Conservation (phyloP, 2,113 vertebrate genomes). For the Propithecus coquereli region DNA sequence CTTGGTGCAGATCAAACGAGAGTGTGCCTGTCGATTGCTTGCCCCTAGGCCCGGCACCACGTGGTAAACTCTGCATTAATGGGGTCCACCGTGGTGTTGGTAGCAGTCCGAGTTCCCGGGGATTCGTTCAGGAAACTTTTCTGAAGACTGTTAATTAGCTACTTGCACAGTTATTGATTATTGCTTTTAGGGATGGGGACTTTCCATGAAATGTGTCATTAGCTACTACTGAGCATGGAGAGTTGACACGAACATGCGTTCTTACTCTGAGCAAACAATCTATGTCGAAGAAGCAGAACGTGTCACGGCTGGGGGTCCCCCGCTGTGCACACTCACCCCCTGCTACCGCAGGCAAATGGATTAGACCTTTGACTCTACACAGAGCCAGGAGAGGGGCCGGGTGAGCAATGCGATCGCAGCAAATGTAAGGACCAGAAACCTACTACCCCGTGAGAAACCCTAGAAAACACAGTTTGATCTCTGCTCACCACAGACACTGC, state of each 20-base stretch:
- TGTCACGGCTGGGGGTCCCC: accelerated
- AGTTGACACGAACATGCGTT: accelerated
- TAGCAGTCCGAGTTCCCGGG: too few relatives aligned
- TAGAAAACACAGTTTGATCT: accelerated
- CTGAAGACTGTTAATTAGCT: neutral
- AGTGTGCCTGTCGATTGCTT: too few relatives aligned
- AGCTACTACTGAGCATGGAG: neutral
- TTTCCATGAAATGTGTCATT: neutral
- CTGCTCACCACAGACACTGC: neutral
- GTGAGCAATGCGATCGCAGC: neutral
- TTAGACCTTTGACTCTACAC: accelerated
- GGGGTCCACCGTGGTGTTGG: neutral
- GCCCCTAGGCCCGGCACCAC: accelerated
- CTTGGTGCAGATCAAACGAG: neutral
- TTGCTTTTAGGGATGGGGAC: neutral
- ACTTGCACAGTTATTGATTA: neutral
- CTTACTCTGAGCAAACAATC: neutral
- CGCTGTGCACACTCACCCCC: accelerated
- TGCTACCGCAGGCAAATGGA: neutral
- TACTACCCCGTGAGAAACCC: neutral
- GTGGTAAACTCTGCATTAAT: neutral
- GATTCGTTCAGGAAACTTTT: neutral
- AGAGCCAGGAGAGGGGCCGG: neutral
- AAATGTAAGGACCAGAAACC: neutral
- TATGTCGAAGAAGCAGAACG: neutral